Percentiles rank a stretch among this genome's conserved stretches.
Conservation (phyloP, 2,113 vertebrate genomes). For the Mystacornis crossleyi region DNA sequence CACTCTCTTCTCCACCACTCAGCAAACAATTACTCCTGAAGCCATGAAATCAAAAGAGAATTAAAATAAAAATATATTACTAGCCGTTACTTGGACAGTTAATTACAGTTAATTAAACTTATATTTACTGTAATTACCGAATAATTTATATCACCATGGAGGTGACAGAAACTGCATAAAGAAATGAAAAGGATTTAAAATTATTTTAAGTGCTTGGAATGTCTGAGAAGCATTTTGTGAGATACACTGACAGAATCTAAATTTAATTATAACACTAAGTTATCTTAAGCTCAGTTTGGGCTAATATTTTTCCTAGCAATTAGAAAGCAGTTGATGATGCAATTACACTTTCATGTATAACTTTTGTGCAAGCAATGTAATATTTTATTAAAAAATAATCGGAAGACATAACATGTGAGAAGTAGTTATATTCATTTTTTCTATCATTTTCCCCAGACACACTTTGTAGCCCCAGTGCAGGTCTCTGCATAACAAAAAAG, state of each 20-base stretch:
- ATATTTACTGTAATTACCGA: conserved; percentile 40
- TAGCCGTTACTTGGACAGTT: background rate
- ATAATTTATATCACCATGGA: background rate
- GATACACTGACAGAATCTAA: conserved; percentile 1
- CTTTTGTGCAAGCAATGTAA: background rate
- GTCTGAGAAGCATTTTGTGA: background rate
- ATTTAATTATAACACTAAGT: background rate
- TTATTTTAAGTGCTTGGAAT: background rate
- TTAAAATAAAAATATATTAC: background rate
- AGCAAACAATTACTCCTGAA: background rate
- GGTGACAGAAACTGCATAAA: background rate
- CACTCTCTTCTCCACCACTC: background rate
- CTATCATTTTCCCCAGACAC: background rate
- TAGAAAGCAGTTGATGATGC: background rate
- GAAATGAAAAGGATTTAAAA: background rate
- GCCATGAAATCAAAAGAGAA: background rate
- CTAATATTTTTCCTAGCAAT: background rate
- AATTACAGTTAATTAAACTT: conserved; percentile 37
- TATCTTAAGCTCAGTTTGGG: background rate
- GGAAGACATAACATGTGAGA: background rate
- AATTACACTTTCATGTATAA: background rate
- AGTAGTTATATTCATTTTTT: background rate
- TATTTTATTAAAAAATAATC: conserved; percentile 1
- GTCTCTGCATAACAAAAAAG: background rate
- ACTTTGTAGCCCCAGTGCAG: background rate